Evolutionary conservation across 1,140 invertebrate species (phyloP).

Genomic region (Paramacrobiotus metropolitanus): DNA sequence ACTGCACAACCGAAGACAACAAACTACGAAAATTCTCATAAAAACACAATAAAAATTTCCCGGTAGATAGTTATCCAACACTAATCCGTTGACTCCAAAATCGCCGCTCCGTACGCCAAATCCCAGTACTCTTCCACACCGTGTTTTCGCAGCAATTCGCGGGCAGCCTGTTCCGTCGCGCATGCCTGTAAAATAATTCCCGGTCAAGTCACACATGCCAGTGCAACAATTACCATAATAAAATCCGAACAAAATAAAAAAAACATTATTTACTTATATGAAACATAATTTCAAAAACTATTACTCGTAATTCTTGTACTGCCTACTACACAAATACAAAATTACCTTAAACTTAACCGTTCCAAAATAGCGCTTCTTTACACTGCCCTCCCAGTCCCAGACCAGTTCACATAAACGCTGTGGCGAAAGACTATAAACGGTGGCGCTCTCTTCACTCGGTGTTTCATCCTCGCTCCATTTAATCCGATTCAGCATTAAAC

Average conservation of each 20-base stretch:
- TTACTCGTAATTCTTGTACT: no score
- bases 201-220: no score
- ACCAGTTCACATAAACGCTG: conserved; percentile 66
- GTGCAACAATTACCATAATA: no score
- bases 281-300: no score
- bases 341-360: conserved; percentile 75
- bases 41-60: no score
- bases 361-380: conserved; percentile 59
- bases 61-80: no score
- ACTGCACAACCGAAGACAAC: no score
- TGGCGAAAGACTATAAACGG: conserved; percentile 36
- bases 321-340: no score
- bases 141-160: conserved; percentile 83
- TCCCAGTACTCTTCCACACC: conserved; percentile 97
- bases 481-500: conserved; percentile 76
- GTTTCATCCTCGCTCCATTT: conserved; percentile 78
- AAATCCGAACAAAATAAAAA: no score
- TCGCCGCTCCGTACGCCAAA: conserved; percentile 68
- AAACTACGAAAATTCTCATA: no score
- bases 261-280: no score
- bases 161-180: conserved; percentile 74
- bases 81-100: conserved; percentile 39
- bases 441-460: conserved; percentile 30
- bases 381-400: conserved; percentile 77
- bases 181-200: no score